Evolutionary conservation across 2,888 invertebrate genomes (phyloP).

Genomic region (Melieria picta): DNA sequence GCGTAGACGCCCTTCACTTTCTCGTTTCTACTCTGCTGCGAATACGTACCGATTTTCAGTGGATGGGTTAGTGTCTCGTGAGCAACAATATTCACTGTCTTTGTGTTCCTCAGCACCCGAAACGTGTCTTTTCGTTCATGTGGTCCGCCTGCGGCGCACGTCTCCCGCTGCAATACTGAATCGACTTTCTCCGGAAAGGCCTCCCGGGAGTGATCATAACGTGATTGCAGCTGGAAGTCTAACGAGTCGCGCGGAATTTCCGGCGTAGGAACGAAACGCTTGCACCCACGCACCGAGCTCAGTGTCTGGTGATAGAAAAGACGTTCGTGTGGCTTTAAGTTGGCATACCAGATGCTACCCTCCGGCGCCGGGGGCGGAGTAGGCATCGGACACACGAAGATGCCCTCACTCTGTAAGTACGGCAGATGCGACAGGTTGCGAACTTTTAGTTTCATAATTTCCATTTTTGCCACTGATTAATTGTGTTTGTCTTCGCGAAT

Average conservation of each 20-base stretch:
- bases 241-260: conserved; percentile 73
- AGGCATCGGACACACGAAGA: conserved; percentile 62
- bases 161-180: conserved; percentile 75
- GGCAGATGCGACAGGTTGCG: conserved; percentile 63
- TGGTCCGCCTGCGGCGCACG: conserved; percentile 67
- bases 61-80: conserved; percentile 66
- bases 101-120: conserved; percentile 75
- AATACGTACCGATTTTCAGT: conserved; percentile 62
- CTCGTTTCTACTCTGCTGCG: not conserved
- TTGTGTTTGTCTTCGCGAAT: no score
- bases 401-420: conserved; percentile 67
- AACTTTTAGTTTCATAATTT: conserved; percentile 13
- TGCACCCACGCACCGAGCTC: conserved; percentile 68
- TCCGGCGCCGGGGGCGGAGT: conserved; percentile 50
- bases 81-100: conserved; percentile 58
- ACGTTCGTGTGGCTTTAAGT: conserved; percentile 65
- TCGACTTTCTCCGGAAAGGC: conserved; percentile 74
- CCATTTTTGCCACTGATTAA: not conserved
- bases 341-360: conserved; percentile 60
- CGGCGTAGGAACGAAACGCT: conserved; percentile 60
- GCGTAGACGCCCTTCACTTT: not conserved
- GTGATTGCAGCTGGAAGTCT: conserved; percentile 74
- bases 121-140: conserved; percentile 58
- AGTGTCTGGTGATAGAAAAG: conserved; percentile 69
- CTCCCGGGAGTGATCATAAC: conserved; percentile 76